Evolutionary conservation across 1,140 invertebrate species (phyloP).

Genomic region (Pentalonia nigronervosa): DNA sequence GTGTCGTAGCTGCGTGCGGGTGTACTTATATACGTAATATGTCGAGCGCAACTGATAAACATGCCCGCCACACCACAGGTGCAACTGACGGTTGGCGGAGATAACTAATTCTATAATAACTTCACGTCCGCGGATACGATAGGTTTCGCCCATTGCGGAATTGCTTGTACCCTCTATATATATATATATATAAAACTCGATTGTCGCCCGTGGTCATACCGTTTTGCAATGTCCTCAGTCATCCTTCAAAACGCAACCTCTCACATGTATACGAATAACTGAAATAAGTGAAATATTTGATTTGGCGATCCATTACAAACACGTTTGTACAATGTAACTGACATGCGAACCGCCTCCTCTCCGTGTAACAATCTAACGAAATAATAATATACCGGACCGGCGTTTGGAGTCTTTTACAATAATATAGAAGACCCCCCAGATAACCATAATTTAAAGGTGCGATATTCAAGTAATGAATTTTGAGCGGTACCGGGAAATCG

Average conservation of each 20-base stretch:
- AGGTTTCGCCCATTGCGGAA: neutral
- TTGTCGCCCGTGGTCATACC: neutral
- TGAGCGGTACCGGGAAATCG: neutral
- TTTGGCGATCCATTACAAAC: constrained; percentile 7
- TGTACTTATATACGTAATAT: too few species aligned
- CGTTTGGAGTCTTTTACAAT: neutral
- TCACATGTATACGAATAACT: neutral
- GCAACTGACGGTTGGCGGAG: too few species aligned
- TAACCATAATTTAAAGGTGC: neutral
- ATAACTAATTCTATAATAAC: neutral
- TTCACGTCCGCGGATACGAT: neutral
- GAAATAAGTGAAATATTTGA: neutral
- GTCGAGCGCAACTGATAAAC: too few species aligned
- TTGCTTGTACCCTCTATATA: neutral
- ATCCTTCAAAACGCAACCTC: neutral
- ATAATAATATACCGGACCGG: neutral
- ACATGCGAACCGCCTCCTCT: neutral
- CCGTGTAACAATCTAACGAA: neutral
- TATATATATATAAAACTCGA: neutral
- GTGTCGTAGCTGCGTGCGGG: too few species aligned
- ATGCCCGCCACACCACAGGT: too few species aligned
- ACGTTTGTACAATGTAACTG: neutral
- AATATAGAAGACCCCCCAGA: neutral
- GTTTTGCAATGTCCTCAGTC: neutral
- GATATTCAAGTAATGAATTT: neutral